Base-by-base conservation (phyloP, 2,888 invertebrate species). In the Carterocephalus palaemon region DNA sequence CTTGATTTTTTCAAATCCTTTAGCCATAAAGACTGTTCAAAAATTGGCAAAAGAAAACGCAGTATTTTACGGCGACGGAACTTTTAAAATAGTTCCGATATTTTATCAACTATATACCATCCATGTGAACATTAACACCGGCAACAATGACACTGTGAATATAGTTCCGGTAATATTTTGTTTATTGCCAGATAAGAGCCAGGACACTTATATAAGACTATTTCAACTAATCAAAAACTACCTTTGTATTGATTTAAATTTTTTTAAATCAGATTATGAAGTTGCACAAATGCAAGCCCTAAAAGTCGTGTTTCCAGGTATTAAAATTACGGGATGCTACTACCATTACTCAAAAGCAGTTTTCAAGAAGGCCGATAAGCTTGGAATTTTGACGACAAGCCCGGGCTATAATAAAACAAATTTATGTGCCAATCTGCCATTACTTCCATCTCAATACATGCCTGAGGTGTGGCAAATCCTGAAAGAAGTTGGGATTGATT, bases 271-370 rank as follows among this genome's bases (percentile, higher is more conserved):
- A 8, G 22, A 40, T 31, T 22, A 19, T 22, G 32, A 28, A 20
- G 9, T 22, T 4, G 22, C 8, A 23, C 36, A 22, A 10, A 9
- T 20, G 10, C 20, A 34, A 13, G 34, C 22, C 12, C 4, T 34
- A 17, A 20, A 10, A 13, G 10, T n/a, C 6, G 34, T 22, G 13
- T 34, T 9, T 34, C 22, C 34, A 19, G 19, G 13, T 33, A 15
- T 17, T 24, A n/a, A 17, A 22, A 8, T 36, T 23, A 22, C 36
- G 7, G 36, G 36, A 3, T 36, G 36, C 10, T 41, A 24, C 20
- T 23, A 20, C 8, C 32, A 31, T 32, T 32, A 19, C 10, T 23
- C 19, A 15, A 15, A n/a, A 12, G 22, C 51, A n/a, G 23, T 34
- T 36, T 10, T 12, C 23, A 20, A 22, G 9, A 22, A 36, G 12